Evolutionary conservation across 2,113 vertebrate species (phyloP).

Genomic region (Phoxinus phoxinus): DNA sequence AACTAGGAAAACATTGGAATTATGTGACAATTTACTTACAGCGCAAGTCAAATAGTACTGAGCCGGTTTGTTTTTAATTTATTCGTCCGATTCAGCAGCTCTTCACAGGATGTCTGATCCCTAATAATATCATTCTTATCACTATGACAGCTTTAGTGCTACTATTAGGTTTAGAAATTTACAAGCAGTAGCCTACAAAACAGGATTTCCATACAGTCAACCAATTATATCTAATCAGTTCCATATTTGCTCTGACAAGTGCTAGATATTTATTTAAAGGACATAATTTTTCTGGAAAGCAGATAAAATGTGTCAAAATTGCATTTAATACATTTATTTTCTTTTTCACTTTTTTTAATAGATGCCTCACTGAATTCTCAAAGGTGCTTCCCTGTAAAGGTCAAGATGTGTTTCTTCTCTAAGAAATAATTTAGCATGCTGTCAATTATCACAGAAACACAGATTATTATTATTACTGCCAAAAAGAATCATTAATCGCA

Average conservation of each 20-base stretch:
- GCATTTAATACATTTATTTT: neutral
- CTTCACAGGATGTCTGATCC: neutral
- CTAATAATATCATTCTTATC: neutral
- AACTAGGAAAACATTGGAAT: neutral
- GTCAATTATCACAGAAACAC: constrained; percentile 31
- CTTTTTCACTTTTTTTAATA: neutral
- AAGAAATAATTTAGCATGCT: constrained; percentile 11
- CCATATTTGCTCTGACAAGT: constrained; percentile 7
- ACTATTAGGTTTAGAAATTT: neutral
- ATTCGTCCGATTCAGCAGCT: neutral
- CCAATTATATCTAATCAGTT: constrained; percentile 1
- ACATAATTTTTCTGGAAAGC: neutral
- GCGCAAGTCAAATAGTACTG: too few species aligned
- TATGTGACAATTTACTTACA: neutral
- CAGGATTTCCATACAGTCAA: neutral
- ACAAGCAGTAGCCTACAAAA: neutral
- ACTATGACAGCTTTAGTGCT: neutral
- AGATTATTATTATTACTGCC: constrained; percentile 23
- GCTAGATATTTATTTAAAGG: constrained; percentile 4
- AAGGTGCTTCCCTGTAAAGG: constrained; percentile 26
- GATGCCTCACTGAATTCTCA: neutral
- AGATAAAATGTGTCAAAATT: neutral
- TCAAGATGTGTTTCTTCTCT: constrained; percentile 14
- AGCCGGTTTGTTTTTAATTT: neutral
- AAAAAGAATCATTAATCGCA: constrained; percentile 18